phyloP scores from a whole-genome alignment of 2,113 vertebrate genomes.

The Albula glossodonta region DNA sequence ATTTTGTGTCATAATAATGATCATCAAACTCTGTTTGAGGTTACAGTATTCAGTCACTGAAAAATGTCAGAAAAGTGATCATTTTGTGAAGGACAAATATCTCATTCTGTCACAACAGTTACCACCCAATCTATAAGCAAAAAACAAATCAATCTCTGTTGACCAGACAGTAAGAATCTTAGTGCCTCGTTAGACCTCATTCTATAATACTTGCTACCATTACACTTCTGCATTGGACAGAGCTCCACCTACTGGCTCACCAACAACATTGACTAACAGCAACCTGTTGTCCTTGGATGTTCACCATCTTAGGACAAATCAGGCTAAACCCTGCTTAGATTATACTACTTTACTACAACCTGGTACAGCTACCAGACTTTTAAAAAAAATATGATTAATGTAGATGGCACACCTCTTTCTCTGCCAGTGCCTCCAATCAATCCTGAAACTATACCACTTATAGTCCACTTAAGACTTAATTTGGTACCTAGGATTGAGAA shows the following conservation, averaged over 20 bases:
- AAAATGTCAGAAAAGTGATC: too few relatives aligned
- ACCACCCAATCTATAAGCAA: not conserved
- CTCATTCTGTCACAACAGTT: not conserved
- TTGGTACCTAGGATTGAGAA: too few relatives aligned
- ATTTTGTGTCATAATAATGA: constrained; percentile 31
- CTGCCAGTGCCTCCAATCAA: not conserved
- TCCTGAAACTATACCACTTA: too few relatives aligned
- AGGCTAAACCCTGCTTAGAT: not conserved
- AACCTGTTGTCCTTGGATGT: constrained; percentile 1
- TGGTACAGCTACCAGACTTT: not conserved
- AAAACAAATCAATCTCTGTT: not conserved
- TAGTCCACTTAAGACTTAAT: not conserved
- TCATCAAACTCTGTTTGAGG: not conserved
- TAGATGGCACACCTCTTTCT: not conserved
- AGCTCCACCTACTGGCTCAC: not conserved
- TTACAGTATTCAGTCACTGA: too few relatives aligned
- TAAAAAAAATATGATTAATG: not conserved
- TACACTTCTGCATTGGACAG: not conserved
- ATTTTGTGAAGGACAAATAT: not conserved
- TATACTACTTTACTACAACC: not conserved
- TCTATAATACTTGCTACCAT: not conserved
- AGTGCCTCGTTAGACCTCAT: not conserved
- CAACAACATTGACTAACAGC: not conserved
- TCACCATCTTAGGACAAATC: constrained; percentile 2
- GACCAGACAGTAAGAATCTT: not conserved